Percentiles rank a stretch among this genome's conserved stretches.
These are phyloP conservation scores for Anableps anableps DNA, from an alignment of 2,797 vertebrate species.

Conservation along the genomic window DNA sequence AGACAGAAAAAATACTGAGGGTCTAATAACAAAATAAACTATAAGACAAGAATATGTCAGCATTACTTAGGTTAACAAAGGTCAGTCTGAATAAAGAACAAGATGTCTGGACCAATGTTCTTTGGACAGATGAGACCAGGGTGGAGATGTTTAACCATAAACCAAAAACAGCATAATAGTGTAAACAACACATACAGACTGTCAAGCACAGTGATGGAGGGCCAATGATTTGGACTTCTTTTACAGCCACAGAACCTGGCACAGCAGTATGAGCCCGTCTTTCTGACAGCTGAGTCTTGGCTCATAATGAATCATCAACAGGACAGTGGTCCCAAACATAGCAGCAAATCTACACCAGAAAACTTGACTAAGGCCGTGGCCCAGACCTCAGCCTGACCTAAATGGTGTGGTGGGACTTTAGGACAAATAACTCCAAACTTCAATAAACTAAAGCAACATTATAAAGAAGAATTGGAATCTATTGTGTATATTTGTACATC, in stretches of 20 bases:
- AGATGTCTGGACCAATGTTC: neutral
- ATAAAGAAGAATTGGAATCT: neutral
- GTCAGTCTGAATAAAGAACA: no score
- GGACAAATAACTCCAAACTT: neutral
- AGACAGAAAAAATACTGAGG: no score
- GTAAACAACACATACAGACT: neutral
- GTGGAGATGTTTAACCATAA: neutral
- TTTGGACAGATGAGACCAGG: neutral
- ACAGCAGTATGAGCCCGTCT: no score
- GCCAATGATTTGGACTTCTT: neutral
- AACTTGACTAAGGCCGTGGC: neutral
- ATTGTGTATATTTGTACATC: neutral
- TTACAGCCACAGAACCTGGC: no score
- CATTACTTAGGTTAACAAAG: no score
- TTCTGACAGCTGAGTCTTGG: neutral
- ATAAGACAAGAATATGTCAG: no score
- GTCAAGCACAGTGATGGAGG: neutral
- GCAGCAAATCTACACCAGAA: neutral
- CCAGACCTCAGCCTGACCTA: neutral
- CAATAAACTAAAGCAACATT: neutral
- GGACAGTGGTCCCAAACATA: neutral
- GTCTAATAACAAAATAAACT: no score
- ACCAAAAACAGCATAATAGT: neutral
- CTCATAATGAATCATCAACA: no score
- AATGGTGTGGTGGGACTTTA: neutral